A percentile compares a stretch with the other conserved stretches of the same genome.
Evolutionary conservation across 1,140 invertebrate species (phyloP).

Genomic region (Atopsyche davidsoni): DNA sequence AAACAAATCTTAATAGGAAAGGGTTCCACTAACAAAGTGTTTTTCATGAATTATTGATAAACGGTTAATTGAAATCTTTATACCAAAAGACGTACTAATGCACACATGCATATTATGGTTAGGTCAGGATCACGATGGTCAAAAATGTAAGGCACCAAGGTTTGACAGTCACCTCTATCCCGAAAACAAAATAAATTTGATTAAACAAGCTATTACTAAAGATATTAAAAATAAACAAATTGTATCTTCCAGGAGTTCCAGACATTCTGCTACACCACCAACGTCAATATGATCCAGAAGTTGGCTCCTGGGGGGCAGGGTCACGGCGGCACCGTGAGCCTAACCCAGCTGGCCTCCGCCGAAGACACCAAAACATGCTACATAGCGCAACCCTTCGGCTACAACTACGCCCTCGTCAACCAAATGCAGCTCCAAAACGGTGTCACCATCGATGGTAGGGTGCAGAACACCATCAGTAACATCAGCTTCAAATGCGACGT

Average conservation of each 20-base stretch:
- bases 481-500: slow-evolving; percentile 82
- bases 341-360: slow-evolving; percentile 52
- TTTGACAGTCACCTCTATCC: too few species aligned
- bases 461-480: slow-evolving; percentile 65
- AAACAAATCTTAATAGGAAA: too few species aligned
- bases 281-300: slow-evolving; percentile 62
- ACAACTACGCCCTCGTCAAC: slow-evolving; percentile 60
- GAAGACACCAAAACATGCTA: slow-evolving; percentile 64
- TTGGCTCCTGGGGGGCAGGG: slow-evolving; percentile 46
- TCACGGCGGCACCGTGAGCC: slow-evolving; percentile 53
- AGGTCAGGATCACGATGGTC: too few species aligned
- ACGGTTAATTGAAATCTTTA: too few species aligned
- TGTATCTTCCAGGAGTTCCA: slow-evolving; percentile 49
- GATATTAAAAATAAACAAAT: too few species aligned
- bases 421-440: slow-evolving; percentile 57
- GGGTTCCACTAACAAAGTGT: too few species aligned
- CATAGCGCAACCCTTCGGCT: slow-evolving; percentile 63
- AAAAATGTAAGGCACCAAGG: too few species aligned
- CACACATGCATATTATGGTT: too few species aligned
- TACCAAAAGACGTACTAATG: too few species aligned
- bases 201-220: too few species aligned
- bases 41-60: too few species aligned
- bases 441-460: slow-evolving; percentile 26
- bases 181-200: too few species aligned
- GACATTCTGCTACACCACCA: slow-evolving; percentile 60